Conservation (phyloP, 1,140 invertebrate species). For the Chlorops oryzae region DNA sequence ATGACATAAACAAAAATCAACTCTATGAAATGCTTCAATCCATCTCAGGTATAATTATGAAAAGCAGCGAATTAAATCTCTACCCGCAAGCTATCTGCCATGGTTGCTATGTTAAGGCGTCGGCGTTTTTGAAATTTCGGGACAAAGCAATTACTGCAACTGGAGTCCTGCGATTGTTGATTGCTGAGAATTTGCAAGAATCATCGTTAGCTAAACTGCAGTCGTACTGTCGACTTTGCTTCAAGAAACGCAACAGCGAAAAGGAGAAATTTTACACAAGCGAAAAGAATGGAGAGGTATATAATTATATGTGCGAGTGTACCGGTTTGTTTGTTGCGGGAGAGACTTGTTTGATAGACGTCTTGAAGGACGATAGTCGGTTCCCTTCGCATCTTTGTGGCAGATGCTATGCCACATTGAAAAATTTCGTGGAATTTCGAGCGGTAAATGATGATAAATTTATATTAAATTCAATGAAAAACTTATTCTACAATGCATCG, state of each 20-base stretch:
- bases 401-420: neutral
- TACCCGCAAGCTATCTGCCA: neutral
- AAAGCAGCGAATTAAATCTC: neutral
- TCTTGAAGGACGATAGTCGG: neutral
- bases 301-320: neutral
- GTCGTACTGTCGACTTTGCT: neutral
- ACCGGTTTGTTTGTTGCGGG: too few species aligned
- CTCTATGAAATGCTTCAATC: neutral
- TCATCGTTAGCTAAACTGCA: neutral
- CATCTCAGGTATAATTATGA: neutral
- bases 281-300: neutral
- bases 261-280: too few species aligned
- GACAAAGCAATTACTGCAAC: neutral
- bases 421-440: slow-evolving; percentile 3
- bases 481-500: too few species aligned
- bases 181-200: neutral
- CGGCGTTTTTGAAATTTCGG: neutral
- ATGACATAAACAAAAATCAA: neutral
- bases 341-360: too few species aligned
- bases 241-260: slow-evolving; percentile 1
- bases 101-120: neutral
- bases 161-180: neutral
- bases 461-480: too few species aligned
- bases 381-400: neutral
- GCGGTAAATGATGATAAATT: too few species aligned